These are phyloP conservation scores for Monarcha castaneiventris DNA, from an alignment of 2,113 vertebrate genomes.

Conservation along the genomic window DNA sequence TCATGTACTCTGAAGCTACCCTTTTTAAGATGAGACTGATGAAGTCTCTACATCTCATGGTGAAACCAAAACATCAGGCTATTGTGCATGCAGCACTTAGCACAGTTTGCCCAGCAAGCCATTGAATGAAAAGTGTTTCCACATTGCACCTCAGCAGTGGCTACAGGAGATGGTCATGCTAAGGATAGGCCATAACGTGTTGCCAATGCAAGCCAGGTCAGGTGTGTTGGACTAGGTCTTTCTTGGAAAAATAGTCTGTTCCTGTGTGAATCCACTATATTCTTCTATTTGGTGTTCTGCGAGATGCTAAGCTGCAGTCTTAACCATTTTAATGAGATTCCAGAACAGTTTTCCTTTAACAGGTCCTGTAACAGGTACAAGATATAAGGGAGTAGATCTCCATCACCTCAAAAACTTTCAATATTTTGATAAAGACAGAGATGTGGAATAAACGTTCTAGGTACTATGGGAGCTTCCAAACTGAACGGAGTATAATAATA, in stretches of 20 bases:
- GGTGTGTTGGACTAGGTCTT: neutral
- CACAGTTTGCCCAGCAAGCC: neutral
- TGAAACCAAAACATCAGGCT: neutral
- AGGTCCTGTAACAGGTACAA: neutral
- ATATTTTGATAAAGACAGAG: neutral
- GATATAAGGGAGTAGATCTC: neutral
- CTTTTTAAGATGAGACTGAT: neutral
- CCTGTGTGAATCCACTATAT: neutral
- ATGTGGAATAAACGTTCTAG: neutral
- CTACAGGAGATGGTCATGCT: neutral
- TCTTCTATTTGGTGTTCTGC: neutral
- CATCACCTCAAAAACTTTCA: neutral
- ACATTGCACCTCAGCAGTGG: neutral
- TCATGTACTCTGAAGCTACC: neutral
- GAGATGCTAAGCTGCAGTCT: neutral
- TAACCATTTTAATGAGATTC: neutral
- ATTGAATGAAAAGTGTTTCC: neutral
- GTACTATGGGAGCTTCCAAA: neutral
- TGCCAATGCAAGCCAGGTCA: neutral
- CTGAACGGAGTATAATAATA: neutral
- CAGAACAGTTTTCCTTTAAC: neutral
- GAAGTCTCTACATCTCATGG: neutral
- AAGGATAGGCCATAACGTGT: fast-evolving
- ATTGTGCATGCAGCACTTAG: neutral
- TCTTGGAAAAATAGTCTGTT: neutral